Base-by-base conservation (phyloP, 2,113 vertebrate species). In the Circaetus gallicus region DNA sequence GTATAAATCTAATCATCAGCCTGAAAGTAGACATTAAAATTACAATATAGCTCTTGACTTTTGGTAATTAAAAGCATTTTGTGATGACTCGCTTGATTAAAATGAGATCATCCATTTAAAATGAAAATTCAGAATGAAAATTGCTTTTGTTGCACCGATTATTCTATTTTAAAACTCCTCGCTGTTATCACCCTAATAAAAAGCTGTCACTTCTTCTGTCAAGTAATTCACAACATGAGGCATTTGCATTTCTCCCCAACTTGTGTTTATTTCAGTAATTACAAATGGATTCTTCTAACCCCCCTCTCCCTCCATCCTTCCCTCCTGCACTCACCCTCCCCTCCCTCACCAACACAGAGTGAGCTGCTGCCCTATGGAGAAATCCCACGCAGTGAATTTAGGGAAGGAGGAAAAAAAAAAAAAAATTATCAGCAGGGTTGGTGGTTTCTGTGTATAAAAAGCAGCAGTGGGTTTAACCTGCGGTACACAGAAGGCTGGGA, bases 11-110 rank as follows among this genome's bases (percentile, higher is more conserved):
- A 77, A 90, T 97, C 95, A 87, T 47, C 83, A 36, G 86, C 78
- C 95, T 82, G 58, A 80, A 92, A 90, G 90, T 52, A 90, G 95
- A 96, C 97, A 91, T 95, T 65, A n/a, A 95, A 96, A 98, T 98
- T 77, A 94, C 97, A 95, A 97, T 95, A 62, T 93, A 96, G 97
- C 97, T 97, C 97, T 97, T 96, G 96, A 98, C 97, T 98, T 91
- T 40, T 29, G 42, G 94, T 98, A 98, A 98, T 98, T 98, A 98
- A 97, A 97, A 97, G 96, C 96, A 77, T 96, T 98, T 98, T 96
- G 97, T 94, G 96, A 98, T 85, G 98, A 97, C 97, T 92, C 13
- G 91, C 97, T 98, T 98, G 98, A 98, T 98, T 98, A 98, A 98
- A 97, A 95, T 26, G 22, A 97, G 96, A 97, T 97, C 98, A 98